These are phyloP conservation scores for Merluccius polli DNA, from an alignment of 2,797 vertebrate genomes.

Conservation along the genomic window DNA sequence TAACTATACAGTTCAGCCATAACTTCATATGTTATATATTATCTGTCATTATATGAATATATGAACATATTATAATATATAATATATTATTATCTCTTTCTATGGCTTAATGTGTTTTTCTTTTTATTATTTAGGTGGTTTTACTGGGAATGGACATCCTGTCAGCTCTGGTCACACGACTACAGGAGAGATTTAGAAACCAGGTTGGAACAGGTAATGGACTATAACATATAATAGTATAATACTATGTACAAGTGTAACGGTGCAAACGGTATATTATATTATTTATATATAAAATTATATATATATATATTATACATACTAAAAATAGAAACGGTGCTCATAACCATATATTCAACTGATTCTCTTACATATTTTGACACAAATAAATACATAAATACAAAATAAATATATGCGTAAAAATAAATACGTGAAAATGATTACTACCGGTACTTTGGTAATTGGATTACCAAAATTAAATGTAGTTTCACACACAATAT, in stretches of 20 bases:
- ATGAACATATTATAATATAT: not conserved
- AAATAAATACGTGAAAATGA: too few relatives aligned
- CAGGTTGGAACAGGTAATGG: conserved; percentile 93
- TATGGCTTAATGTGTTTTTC: not conserved
- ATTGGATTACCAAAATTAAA: not conserved
- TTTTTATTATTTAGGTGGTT: conserved; percentile 75
- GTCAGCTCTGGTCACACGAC: conserved; percentile 82
- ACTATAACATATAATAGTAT: not conserved
- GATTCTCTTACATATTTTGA: too few relatives aligned
- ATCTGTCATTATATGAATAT: too few relatives aligned
- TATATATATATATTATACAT: not conserved
- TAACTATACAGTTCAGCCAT: not conserved
- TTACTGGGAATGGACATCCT: conserved; percentile 91
- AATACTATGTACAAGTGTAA: not conserved
- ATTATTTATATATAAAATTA: not conserved
- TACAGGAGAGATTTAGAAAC: conserved; percentile 89
- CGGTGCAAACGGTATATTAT: not conserved
- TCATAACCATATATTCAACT: too few relatives aligned
- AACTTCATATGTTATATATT: too few relatives aligned
- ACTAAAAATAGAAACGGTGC: too few relatives aligned
- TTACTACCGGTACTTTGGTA: too few relatives aligned
- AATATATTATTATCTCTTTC: not conserved
- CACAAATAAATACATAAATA: too few relatives aligned
- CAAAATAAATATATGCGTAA: not conserved
- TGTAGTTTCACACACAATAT: not conserved